Evolutionary conservation across 2,113 vertebrate genomes (phyloP), one percentile per base, ranked within the genome.

Genomic region (Hipposideros armiger): DNA sequence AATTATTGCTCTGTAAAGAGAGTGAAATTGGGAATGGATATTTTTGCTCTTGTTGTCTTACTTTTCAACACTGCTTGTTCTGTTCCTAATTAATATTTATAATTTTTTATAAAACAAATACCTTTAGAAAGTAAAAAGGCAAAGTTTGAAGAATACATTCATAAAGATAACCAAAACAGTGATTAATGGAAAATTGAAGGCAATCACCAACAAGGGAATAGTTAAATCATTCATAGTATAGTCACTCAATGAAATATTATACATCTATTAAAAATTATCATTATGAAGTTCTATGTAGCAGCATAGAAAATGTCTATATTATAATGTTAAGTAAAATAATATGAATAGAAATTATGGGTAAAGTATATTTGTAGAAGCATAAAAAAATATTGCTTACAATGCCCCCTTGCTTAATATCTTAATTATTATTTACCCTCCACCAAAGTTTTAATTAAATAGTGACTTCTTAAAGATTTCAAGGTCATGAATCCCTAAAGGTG

Each of bases 11-110:
- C 20, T 58, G 17, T 24, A 40, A 92, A 13, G 10, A 76, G 17
- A 52, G n/a, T 73, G 13, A 67, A n/a, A 67, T 42, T 67, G 42
- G 26, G 8, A 11, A 66, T 56, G 30, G 5, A 47, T 70, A 87
- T 47, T 94, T 94, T 92, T 66, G 62, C 1, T 58, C 28, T 85
- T 32, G 1, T 60, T 26, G 64, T 60, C 24, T 94, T 40, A 54
- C 9, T 77, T 52, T 36, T 92, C 56, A 74, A 74, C 17, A n/a
- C 47, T 60, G 22, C 14, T 80, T 92, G n/a, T 52, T 74, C 42
- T 62, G 80, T 90, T 95, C 42, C 36, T 90, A 83, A 54, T 73
- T 72, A 70, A 72, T 69, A 81, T 26, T 83, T 91, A 94, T 60
- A 3, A 90, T 17, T 90, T 92, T 90, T 64, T 50, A 77, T 87